phyloP scores from a whole-genome alignment of 2,113 vertebrate genomes.

The Boleophthalmus pectinirostris region DNA sequence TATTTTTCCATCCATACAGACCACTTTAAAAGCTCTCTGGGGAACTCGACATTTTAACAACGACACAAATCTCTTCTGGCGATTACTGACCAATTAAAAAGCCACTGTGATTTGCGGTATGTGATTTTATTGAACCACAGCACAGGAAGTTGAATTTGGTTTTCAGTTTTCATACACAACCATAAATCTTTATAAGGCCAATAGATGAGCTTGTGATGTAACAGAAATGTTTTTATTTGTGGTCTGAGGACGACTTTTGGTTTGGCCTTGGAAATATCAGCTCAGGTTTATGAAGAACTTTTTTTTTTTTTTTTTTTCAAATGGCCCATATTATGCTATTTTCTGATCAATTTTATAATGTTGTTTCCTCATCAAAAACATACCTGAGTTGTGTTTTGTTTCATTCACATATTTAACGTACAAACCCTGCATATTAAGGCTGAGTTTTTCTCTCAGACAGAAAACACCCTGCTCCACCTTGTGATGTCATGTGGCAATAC shows the following conservation, averaged over 20 bases:
- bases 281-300: neutral
- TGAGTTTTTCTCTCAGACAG: too few relatives aligned
- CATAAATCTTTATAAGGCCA: constrained; percentile 1
- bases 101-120: constrained; percentile 15
- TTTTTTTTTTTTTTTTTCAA: too few relatives aligned
- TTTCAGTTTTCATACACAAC: neutral
- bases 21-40: constrained; percentile 19
- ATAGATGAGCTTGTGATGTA: constrained; percentile 1
- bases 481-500: too few relatives aligned
- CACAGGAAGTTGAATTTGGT: neutral
- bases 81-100: constrained; percentile 32
- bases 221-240: neutral
- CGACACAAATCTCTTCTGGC: constrained; percentile 31
- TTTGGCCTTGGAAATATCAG: constrained; percentile 5
- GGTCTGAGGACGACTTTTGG: neutral
- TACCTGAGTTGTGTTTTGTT: too few relatives aligned
- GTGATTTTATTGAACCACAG: neutral
- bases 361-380: too few relatives aligned
- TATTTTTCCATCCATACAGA: constrained; percentile 29
- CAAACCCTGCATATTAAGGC: too few relatives aligned
- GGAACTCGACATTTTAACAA: constrained; percentile 28
- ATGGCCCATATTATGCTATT: too few relatives aligned
- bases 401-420: too few relatives aligned
- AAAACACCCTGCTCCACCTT: too few relatives aligned
- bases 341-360: too few relatives aligned